Conservation (phyloP, 2,113 vertebrate species). For the Oceanites oceanicus region DNA sequence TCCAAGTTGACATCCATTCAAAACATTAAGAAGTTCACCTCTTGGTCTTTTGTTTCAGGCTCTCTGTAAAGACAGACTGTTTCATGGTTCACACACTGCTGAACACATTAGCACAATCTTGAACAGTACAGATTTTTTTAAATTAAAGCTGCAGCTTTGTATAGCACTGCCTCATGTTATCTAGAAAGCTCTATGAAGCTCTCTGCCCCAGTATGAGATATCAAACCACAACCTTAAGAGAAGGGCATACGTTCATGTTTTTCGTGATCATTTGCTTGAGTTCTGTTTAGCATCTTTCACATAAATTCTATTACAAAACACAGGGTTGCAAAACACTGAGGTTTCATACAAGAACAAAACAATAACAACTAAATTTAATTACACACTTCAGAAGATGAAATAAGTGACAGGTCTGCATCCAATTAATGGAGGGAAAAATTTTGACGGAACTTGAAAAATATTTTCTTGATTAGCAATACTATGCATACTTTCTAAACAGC, state of each 20-base stretch:
- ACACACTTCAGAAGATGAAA: neutral
- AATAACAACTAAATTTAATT: conserved; percentile 14
- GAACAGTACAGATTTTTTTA: neutral
- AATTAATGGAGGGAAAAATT: neutral
- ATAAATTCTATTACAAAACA: conserved; percentile 44
- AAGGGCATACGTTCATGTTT: neutral
- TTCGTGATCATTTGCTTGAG: neutral
- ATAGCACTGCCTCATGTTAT: neutral
- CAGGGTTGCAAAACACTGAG: conserved; percentile 14
- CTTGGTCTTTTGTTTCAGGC: neutral
- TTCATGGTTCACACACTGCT: neutral
- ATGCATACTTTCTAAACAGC: neutral
- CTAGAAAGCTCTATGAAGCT: neutral
- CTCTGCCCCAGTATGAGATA: neutral
- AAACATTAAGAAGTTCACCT: neutral
- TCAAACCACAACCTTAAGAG: neutral
- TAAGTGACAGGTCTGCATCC: conserved; percentile 3
- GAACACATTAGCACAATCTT: neutral
- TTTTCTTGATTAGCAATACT: neutral
- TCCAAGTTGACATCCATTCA: neutral
- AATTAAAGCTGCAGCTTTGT: neutral
- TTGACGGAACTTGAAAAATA: neutral
- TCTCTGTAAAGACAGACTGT: neutral
- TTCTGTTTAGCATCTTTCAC: neutral
- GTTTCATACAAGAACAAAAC: conserved; percentile 3